Percentiles rank a stretch among this genome's conserved stretches.
These are phyloP conservation scores for Chironomus riparius DNA, from an alignment of 2,888 invertebrate species.

Conservation along the genomic window DNA sequence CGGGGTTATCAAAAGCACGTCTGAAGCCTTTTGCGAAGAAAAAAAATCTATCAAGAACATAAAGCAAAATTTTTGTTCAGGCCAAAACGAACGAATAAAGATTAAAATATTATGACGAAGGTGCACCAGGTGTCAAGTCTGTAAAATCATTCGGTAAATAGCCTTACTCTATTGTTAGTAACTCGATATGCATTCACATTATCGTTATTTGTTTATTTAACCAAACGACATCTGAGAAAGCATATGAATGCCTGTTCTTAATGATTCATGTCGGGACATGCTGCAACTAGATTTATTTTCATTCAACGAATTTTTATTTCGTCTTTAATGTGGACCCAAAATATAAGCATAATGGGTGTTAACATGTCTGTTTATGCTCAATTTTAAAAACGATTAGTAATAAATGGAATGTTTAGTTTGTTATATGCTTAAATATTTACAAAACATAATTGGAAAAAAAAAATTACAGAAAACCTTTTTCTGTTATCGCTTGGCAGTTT, in stretches of 20 bases:
- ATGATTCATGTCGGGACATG: constrained; percentile 1
- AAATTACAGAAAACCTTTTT: no score
- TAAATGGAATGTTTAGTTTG: no score
- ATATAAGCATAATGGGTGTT: no score
- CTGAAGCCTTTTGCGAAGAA: neutral
- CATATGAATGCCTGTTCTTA: neutral
- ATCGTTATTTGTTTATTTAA: neutral
- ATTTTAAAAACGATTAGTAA: no score
- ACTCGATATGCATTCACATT: neutral
- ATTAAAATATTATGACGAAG: neutral
- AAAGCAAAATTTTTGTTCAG: no score
- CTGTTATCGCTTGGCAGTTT: no score
- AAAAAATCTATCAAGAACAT: neutral
- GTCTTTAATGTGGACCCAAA: no score
- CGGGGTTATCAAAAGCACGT: neutral
- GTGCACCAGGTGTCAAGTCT: neutral
- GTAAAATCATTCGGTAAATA: neutral
- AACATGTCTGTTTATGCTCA: no score
- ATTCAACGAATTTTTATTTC: neutral
- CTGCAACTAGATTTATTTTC: neutral
- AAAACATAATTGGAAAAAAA: no score
- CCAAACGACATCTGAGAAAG: neutral
- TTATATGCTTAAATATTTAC: no score
- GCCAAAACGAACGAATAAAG: neutral
- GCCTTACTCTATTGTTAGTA: neutral